Percentiles rank a stretch among this genome's conserved stretches.
These are phyloP conservation scores for Leptopterna dolabrata DNA, from an alignment of 2,888 invertebrate genomes.

Conservation along the genomic window DNA sequence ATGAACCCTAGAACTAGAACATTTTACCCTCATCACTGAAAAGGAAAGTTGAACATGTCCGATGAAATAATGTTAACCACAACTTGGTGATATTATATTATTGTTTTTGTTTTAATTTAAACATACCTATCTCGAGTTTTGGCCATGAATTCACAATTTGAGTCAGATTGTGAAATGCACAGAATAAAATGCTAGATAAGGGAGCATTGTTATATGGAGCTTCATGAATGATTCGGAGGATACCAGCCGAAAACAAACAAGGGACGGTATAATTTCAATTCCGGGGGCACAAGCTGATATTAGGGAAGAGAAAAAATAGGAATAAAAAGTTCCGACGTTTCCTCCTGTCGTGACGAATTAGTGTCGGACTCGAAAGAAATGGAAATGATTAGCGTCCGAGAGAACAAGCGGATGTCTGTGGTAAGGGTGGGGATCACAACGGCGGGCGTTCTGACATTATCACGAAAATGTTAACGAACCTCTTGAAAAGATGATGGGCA, in stretches of 20 bases:
- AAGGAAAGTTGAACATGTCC: too few species aligned
- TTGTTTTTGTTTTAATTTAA: too few species aligned
- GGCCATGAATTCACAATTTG: too few species aligned
- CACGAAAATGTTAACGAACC: neutral
- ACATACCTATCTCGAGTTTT: too few species aligned
- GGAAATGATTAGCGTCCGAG: constrained; percentile 34
- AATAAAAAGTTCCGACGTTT: constrained; percentile 10
- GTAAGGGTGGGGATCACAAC: neutral
- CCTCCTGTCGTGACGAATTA: constrained; percentile 42
- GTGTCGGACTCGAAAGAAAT: constrained; percentile 30
- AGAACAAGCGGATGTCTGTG: neutral
- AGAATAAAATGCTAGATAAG: too few species aligned
- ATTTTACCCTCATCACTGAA: too few species aligned
- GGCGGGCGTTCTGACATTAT: neutral
- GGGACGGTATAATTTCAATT: neutral
- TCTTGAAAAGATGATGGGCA: neutral
- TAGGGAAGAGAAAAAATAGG: neutral
- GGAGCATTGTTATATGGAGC: too few species aligned
- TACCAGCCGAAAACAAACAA: neutral
- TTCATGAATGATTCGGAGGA: neutral
- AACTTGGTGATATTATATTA: too few species aligned
- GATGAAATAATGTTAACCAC: too few species aligned
- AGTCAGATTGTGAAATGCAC: too few species aligned
- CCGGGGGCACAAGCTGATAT: neutral
- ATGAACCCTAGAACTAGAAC: too few species aligned